Evolutionary conservation across 2,113 vertebrate species (phyloP), one percentile per base, ranked within the genome.

Genomic region (Saccopteryx leptura): DNA sequence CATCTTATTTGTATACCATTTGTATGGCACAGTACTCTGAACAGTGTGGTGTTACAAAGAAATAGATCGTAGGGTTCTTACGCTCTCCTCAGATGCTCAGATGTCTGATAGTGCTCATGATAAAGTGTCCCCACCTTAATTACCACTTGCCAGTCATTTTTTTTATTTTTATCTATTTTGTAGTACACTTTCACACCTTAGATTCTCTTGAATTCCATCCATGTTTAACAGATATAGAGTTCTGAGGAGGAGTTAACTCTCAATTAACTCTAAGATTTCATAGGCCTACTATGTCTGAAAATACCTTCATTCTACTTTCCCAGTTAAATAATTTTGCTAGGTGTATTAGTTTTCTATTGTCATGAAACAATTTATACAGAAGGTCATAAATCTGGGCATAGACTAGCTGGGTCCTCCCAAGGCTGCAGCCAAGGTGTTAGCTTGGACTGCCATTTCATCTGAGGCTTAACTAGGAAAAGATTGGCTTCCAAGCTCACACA

Each of bases 201-300:
- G 79, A 83, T 76, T 81, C 54, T 83, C 24, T 78, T 81, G 23
- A 88, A 94, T 65, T 13, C 6, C 18, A 39, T 63, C 19, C 14
- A 65, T 46, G 63, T 95, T 33, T 83, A 69, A 90, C 46, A 82
- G 68, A 56, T 9, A 1, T 71, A 78, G 26, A 90, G 60, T 48
- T 88, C 61, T 5, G 2, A 50, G 24, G 2, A 50, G 24, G 50
- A 74, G 48, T 58, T 78, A 63, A 95, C 56, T 90, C 76, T 69
- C 23, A 93, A 48, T 63, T 21, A 91, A 91, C 24, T 76, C 52
- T 92, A 83, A 74, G 11, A 92, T 75, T 84, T 68, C 50, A 65
- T 52, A 63, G n/a, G 4, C 12, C 63, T 52, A 69, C 19, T 31
- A 52, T 74, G 21, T 80, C 66, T 24, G 52, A 92, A 88, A 85